Conservation (phyloP, 2,888 invertebrate genomes). For the Parnassius smintheus region DNA sequence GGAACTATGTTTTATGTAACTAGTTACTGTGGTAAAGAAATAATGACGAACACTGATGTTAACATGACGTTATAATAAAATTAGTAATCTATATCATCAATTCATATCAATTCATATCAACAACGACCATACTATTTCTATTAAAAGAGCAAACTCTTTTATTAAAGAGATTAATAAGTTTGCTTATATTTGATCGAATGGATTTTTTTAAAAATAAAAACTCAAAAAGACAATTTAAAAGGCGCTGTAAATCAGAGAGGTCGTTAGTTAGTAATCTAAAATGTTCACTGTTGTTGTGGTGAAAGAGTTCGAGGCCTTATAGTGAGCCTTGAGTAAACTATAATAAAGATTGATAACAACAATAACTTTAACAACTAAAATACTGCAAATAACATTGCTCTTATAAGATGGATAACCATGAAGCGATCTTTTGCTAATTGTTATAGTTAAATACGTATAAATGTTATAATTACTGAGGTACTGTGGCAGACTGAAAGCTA, state of each 20-base stretch:
- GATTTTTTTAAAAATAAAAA: neutral
- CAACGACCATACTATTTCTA: conserved; percentile 27
- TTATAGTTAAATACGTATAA: conserved; percentile 48
- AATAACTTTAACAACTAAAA: conserved; percentile 36
- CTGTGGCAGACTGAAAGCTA: conserved; percentile 73
- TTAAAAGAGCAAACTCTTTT: conserved; percentile 22
- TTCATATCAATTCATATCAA: neutral
- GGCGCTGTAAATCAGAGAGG: too few relatives aligned
- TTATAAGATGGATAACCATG: conserved; percentile 10
- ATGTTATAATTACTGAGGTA: conserved; percentile 73
- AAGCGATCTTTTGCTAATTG: conserved; percentile 36
- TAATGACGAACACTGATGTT: conserved; percentile 27
- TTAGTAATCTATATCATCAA: conserved; percentile 22
- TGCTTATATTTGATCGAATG: conserved; percentile 3
- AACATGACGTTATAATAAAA: conserved; percentile 14
- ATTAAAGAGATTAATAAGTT: neutral
- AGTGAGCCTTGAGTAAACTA: conserved; percentile 21
- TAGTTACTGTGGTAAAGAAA: conserved; percentile 44
- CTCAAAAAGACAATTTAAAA: too few relatives aligned
- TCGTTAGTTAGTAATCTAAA: neutral
- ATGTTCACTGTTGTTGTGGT: conserved; percentile 5
- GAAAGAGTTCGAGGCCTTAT: conserved; percentile 13
- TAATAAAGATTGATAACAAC: conserved; percentile 24
- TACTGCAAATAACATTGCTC: conserved; percentile 41
- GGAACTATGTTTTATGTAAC: conserved; percentile 67